Conservation (phyloP, 2,888 invertebrate genomes). For the Agrochola lota region DNA sequence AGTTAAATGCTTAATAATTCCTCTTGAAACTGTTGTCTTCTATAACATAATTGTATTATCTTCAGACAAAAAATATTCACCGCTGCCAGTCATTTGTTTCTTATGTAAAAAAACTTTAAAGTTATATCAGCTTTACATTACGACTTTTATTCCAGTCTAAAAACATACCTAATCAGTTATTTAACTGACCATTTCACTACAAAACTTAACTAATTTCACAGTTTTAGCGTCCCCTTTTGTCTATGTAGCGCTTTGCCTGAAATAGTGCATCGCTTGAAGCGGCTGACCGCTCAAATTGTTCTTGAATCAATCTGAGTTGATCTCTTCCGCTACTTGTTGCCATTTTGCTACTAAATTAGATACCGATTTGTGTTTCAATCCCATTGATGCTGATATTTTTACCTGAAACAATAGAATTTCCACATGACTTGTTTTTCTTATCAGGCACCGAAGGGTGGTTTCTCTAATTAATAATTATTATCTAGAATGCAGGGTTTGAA, state of each 20-base stretch:
- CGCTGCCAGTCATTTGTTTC: not conserved
- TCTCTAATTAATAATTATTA: not conserved
- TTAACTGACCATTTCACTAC: slow-evolving; percentile 2
- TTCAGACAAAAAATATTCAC: not conserved
- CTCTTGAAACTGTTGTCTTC: not conserved
- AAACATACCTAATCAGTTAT: not conserved
- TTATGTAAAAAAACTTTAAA: slow-evolving; percentile 12
- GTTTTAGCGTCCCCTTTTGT: not conserved
- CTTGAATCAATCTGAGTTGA: slow-evolving; percentile 79
- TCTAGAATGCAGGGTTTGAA: not conserved
- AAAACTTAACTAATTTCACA: slow-evolving; percentile 30
- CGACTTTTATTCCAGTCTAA: slow-evolving; percentile 7
- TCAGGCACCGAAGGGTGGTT: not conserved
- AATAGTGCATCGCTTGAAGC: slow-evolving; percentile 21
- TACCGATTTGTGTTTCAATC: slow-evolving; percentile 92
- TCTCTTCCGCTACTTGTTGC: slow-evolving; percentile 91
- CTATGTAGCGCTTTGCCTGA: not conserved
- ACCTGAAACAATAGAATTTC: slow-evolving; percentile 75
- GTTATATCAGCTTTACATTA: not conserved
- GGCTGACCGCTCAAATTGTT: slow-evolving; percentile 16
- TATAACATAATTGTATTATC: slow-evolving; percentile 4
- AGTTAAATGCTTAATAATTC: slow-evolving; percentile 19
- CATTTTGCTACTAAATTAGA: slow-evolving; percentile 92
- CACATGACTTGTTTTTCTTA: not conserved
- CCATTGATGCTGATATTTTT: slow-evolving; percentile 84